A percentile compares a stretch with the other conserved stretches of the same genome.
phyloP scores from a whole-genome alignment of 2,888 invertebrate species.

The Eueremaeus valkanovi region DNA sequence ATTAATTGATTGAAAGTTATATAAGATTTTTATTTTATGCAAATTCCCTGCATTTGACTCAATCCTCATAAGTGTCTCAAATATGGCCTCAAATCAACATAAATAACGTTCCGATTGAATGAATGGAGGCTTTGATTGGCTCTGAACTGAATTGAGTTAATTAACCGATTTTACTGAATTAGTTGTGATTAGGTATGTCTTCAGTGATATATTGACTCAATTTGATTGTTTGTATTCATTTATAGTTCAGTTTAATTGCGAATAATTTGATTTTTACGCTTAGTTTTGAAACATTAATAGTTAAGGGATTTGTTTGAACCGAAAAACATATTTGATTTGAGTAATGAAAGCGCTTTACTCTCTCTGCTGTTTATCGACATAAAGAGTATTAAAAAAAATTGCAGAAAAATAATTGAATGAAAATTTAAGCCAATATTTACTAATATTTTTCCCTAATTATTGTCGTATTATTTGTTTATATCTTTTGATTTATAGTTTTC shows the following conservation, averaged over 20 bases:
- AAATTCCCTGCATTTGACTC: neutral
- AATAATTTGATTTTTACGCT: no score
- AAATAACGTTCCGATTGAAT: neutral
- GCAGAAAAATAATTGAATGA: neutral
- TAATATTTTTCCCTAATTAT: neutral
- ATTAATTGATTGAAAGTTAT: neutral
- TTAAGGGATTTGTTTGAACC: no score
- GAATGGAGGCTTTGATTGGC: neutral
- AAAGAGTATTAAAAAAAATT: no score
- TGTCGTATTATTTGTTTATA: neutral
- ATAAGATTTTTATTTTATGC: neutral
- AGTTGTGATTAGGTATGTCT: no score
- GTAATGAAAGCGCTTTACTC: no score
- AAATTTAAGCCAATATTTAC: slow-evolving; percentile 5
- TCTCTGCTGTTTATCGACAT: no score
- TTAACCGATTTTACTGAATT: neutral
- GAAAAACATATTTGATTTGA: no score
- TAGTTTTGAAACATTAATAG: no score
- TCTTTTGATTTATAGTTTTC: neutral
- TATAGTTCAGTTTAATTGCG: no score
- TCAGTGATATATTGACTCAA: no score
- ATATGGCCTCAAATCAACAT: neutral
- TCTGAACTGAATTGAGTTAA: neutral
- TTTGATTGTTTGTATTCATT: no score
- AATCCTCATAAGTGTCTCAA: neutral